Evolutionary conservation across 2,797 vertebrate genomes (phyloP), one percentile per base, ranked within the genome.

Genomic region (Enteromius fasciolatus): DNA sequence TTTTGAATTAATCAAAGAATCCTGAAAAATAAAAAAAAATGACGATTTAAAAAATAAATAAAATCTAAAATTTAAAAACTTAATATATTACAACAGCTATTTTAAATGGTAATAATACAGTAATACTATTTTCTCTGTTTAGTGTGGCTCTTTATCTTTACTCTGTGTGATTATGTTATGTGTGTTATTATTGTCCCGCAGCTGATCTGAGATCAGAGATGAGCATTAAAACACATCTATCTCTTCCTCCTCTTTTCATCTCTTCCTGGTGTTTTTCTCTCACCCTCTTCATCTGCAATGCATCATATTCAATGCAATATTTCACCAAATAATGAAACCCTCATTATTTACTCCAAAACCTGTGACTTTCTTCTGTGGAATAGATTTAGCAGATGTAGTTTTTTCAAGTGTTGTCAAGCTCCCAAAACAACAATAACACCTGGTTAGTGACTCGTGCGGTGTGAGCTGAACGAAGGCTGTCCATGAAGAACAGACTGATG

Each of bases 181-280:
- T 46, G 20, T 50, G 18, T n/a, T 73, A 31, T 36, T 52, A n/a
- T 50, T 25, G 46, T 10, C 0, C 41, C 1, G 11, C 52, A 23
- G 52, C 41, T 46, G 3, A 61, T 61, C 57, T 28, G 23, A 61
- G 57, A 59, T 59, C 57, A 61, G 23, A 79, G 50, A 59, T 25
- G 76, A 82, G 81, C 77, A 80, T 79, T 83, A 41, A 77, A 80
- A 83, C 59, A 75, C 46, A 33, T 7, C 59, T 17, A 2, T 2
- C 59, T 23, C 31, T 68, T 78, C n/a, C 12, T 68, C 18, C 70
- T 73, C 46, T n/a, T 48, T 4, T 70, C 69, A 4, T 18, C 28
- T 75, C 31, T 75, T 23, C 33, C 72, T 39, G 48, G 12, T 75
- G 18, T 57, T 23, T 74, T 23, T 18, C 31, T 74, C 31, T 73